Evolutionary conservation across 2,797 vertebrate species (phyloP).

Genomic region (Vultur gryphus): DNA sequence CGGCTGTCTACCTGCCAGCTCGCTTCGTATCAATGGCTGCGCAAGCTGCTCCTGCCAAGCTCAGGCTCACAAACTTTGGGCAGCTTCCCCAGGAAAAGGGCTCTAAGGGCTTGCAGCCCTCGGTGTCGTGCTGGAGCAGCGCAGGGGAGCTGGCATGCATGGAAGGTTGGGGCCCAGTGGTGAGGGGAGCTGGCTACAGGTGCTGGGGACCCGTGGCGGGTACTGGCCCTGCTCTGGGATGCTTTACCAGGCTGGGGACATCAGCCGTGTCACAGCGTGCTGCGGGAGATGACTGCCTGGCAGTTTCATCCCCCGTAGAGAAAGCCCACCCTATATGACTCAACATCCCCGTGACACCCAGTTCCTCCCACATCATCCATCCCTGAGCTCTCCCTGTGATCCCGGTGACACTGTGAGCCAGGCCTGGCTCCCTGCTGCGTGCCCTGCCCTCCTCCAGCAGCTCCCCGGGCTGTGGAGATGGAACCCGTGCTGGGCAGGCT

Average conservation of each 20-base stretch:
- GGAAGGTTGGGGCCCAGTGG: rapidly evolving
- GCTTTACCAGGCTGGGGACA: not conserved
- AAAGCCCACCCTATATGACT: constrained; percentile 59
- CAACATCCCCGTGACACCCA: constrained; percentile 59
- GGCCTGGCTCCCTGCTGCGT: not conserved
- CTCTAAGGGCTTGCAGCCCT: not conserved
- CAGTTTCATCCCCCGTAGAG: not conserved
- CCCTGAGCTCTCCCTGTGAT: constrained; percentile 22
- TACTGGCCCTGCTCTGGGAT: rapidly evolving
- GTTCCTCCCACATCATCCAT: constrained; percentile 46
- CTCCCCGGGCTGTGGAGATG: not conserved
- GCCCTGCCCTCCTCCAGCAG: not conserved
- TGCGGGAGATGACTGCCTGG: not conserved
- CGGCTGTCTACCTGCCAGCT: not conserved
- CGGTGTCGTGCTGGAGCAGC: rapidly evolving
- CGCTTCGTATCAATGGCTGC: not conserved
- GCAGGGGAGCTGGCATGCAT: rapidly evolving
- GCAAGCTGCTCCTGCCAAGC: not conserved
- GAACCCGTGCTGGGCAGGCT: not conserved
- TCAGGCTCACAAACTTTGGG: not conserved
- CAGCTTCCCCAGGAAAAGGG: not conserved
- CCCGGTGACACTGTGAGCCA: constrained; percentile 19
- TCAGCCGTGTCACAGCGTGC: not conserved
- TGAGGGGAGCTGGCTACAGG: not conserved
- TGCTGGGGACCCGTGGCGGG: rapidly evolving